These are phyloP conservation scores for Pteropus rufus DNA, from an alignment of 2,797 vertebrate species.

Conservation along the genomic window DNA sequence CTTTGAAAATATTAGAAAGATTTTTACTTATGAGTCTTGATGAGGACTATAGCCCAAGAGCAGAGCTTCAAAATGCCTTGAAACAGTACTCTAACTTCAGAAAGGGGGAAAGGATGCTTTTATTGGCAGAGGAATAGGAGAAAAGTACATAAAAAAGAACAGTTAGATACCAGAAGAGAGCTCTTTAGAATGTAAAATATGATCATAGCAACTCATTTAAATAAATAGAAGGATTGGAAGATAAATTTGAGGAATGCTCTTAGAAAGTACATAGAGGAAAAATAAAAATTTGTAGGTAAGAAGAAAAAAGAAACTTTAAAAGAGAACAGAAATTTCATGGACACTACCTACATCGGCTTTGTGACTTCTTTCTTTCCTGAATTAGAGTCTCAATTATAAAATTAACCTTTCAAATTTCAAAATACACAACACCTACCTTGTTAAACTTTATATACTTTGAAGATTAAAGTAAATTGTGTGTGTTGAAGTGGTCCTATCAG, in stretches of 20 bases:
- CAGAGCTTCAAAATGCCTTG: not conserved
- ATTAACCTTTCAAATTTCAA: too few relatives aligned
- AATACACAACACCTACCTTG: too few relatives aligned
- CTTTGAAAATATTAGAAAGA: not conserved
- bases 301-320: not conserved
- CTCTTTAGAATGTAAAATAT: not conserved
- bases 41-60: not conserved
- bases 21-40: not conserved
- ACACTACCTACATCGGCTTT: too few relatives aligned
- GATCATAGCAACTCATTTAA: not conserved
- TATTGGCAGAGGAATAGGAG: not conserved
- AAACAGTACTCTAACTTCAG: not conserved
- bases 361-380: too few relatives aligned
- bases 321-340: not conserved
- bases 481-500: too few relatives aligned
- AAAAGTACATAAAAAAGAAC: not conserved
- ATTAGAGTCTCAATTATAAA: too few relatives aligned
- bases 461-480: too few relatives aligned
- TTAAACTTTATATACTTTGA: too few relatives aligned
- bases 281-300: not conserved
- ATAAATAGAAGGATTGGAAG: not conserved
- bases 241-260: not conserved
- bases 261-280: not conserved
- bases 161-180: not conserved
- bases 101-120: not conserved